These are phyloP conservation scores for Synanceia verrucosa DNA, from an alignment of 2,797 vertebrate genomes.

Conservation along the genomic window DNA sequence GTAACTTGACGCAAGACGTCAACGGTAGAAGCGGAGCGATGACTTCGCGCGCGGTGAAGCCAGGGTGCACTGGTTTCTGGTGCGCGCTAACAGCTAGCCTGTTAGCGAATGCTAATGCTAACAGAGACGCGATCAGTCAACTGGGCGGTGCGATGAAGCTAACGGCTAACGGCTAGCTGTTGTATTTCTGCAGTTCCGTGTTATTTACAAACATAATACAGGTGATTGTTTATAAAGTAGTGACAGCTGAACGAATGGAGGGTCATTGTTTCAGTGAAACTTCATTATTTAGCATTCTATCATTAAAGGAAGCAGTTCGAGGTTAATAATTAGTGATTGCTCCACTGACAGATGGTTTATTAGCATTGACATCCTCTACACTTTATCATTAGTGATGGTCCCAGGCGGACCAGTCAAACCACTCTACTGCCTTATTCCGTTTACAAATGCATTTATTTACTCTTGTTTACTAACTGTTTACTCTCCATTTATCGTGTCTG, in stretches of 20 bases:
- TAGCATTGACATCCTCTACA: not conserved
- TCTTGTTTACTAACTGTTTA: too few species aligned
- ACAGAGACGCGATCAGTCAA: constrained; percentile 70
- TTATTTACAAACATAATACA: not conserved
- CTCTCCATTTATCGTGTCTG: too few species aligned
- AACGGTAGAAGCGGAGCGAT: not conserved
- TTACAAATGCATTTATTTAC: too few species aligned
- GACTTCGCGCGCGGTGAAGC: constrained; percentile 9
- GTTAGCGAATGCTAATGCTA: constrained; percentile 64
- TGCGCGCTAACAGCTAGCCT: constrained; percentile 61
- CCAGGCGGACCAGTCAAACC: too few species aligned
- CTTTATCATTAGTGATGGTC: too few species aligned
- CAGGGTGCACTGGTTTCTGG: constrained; percentile 23
- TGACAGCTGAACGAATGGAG: too few species aligned
- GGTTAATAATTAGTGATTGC: too few species aligned
- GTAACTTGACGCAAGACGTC: not conserved
- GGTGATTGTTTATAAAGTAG: rapidly evolving
- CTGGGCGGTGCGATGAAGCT: constrained; percentile 68
- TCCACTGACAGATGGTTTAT: not conserved
- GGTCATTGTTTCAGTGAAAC: too few species aligned
- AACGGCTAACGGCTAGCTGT: constrained; percentile 44
- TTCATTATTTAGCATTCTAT: too few species aligned
- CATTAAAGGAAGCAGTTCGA: too few species aligned
- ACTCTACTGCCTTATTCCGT: too few species aligned
- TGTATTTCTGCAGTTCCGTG: not conserved